These are phyloP conservation scores for Meloidogyne floridensis DNA, from an alignment of 1,140 invertebrate species.

Conservation along the genomic window DNA sequence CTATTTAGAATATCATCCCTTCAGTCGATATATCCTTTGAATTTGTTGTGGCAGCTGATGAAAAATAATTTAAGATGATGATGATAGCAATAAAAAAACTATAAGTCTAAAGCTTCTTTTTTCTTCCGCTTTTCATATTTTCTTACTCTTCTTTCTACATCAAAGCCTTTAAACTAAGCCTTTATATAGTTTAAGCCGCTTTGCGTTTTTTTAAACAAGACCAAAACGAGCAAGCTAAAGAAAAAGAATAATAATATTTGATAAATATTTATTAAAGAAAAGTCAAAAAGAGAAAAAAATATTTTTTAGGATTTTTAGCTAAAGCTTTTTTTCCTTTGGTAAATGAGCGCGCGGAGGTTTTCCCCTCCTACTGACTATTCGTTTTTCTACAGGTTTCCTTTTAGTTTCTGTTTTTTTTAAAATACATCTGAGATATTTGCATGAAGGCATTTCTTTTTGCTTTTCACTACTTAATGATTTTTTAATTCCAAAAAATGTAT, in stretches of 20 bases:
- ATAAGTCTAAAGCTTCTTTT: background rate
- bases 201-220: background rate
- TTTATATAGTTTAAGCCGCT: constrained; percentile 2
- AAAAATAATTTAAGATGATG: background rate
- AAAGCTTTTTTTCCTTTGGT: no score
- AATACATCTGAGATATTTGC: no score
- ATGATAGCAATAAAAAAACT: background rate
- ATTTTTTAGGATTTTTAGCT: no score
- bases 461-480: no score
- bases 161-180: background rate
- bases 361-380: no score
- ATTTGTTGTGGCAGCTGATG: background rate
- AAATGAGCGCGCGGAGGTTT: background rate
- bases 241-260: background rate
- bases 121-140: background rate
- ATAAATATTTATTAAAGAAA: background rate
- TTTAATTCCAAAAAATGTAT: no score
- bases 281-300: background rate
- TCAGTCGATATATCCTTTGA: background rate
- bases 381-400: background rate
- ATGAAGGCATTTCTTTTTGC: no score
- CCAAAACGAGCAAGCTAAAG: background rate
- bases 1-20: background rate
- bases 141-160: background rate
- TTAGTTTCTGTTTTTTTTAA: background rate